Conservation (phyloP, 2,888 invertebrate species). For the Argyresthia albistria region DNA sequence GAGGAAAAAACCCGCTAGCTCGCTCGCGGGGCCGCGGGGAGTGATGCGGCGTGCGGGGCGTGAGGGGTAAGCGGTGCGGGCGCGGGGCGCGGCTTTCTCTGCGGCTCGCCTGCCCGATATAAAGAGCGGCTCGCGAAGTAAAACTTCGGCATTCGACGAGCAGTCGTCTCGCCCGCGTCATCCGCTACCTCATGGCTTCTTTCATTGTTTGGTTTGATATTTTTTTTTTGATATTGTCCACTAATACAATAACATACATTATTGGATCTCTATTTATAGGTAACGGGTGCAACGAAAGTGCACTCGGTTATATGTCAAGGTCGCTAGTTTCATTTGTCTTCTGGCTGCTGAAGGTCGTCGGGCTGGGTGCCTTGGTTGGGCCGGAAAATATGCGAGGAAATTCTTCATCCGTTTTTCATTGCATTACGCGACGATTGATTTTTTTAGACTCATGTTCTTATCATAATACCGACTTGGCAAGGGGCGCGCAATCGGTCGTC, state of each 20-base stretch:
- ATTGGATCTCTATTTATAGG: conserved; percentile 52
- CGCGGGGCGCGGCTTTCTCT: conserved; percentile 64
- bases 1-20: conserved; percentile 70
- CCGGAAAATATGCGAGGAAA: conserved; percentile 67
- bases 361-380: conserved; percentile 42
- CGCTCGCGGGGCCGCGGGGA: conserved; percentile 39
- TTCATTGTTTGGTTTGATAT: conserved; percentile 41
- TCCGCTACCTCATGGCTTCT: conserved; percentile 36
- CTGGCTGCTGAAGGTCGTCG: conserved; percentile 50
- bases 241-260: conserved; percentile 50
- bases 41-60: no score
- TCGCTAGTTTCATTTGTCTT: conserved; percentile 63
- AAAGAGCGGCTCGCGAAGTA: conserved; percentile 64
- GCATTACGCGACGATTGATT: conserved; percentile 35
- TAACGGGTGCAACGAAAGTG: conserved; percentile 55
- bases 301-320: conserved; percentile 62
- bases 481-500: neutral
- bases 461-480: neutral
- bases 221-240: conserved; percentile 40
- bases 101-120: conserved; percentile 55
- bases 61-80: conserved; percentile 11
- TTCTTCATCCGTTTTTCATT: conserved; percentile 62
- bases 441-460: conserved; percentile 18
- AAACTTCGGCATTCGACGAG: conserved; percentile 69
- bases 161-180: conserved; percentile 68